These are phyloP conservation scores for Nomada fabriciana DNA, from an alignment of 2,888 invertebrate genomes.

Conservation along the genomic window DNA sequence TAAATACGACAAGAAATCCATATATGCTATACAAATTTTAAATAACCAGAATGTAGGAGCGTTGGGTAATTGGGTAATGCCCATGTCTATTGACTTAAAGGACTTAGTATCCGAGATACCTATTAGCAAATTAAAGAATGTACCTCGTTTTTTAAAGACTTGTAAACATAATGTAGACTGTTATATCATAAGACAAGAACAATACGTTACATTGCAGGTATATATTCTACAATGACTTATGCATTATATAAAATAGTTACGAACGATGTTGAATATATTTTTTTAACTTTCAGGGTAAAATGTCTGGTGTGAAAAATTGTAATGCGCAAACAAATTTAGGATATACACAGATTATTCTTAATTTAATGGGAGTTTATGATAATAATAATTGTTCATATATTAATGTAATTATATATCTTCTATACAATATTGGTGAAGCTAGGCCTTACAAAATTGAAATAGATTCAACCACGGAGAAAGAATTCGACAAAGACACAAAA, in stretches of 20 bases:
- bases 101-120: constrained; percentile 60
- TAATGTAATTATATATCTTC: constrained; percentile 63
- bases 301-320: constrained; percentile 48
- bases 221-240: background rate
- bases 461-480: constrained; percentile 35
- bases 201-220: constrained; percentile 67
- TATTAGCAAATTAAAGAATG: constrained; percentile 35
- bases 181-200: constrained; percentile 60
- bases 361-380: constrained; percentile 56
- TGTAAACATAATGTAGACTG: constrained; percentile 70
- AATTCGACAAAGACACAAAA: constrained; percentile 8
- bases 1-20: constrained; percentile 9
- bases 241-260: background rate
- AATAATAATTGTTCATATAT: constrained; percentile 38
- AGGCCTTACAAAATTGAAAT: constrained; percentile 65
- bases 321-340: constrained; percentile 60
- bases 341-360: constrained; percentile 61
- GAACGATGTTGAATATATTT: constrained; percentile 3
- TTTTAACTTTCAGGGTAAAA: constrained; percentile 57
- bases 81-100: constrained; percentile 67
- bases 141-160: constrained; percentile 63
- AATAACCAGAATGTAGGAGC: constrained; percentile 27
- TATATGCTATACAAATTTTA: constrained; percentile 65
- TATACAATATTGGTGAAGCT: constrained; percentile 62
- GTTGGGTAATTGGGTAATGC: constrained; percentile 74